A percentile compares a stretch with the other conserved stretches of the same genome.
phyloP scores from a whole-genome alignment of 2,797 vertebrate genomes.

The Delichon dasypus region DNA sequence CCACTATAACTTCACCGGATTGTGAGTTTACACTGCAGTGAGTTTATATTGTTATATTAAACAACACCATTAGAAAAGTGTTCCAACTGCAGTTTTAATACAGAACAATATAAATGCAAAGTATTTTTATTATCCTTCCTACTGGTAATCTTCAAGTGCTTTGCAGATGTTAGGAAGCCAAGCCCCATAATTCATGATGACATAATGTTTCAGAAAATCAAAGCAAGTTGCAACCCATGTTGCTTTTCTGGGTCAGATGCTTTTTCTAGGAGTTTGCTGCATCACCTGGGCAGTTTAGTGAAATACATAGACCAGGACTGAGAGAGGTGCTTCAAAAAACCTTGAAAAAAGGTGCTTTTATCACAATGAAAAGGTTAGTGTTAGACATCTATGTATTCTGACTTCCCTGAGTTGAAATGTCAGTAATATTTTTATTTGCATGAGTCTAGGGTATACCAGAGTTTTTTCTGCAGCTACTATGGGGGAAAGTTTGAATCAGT shows the following conservation, averaged over 20 bases:
- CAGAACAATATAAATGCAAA: not conserved
- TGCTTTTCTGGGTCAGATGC: not conserved
- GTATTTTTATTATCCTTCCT: not conserved
- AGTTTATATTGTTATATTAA: not conserved
- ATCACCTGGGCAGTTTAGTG: not conserved
- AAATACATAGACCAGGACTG: not conserved
- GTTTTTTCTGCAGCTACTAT: not conserved
- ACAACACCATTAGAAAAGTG: not conserved
- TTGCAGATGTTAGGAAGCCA: not conserved
- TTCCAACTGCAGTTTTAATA: not conserved
- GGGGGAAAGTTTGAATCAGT: not conserved
- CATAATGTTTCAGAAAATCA: not conserved
- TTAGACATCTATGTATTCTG: not conserved
- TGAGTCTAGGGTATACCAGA: not conserved
- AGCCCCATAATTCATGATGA: not conserved
- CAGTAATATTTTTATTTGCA: slow-evolving; percentile 34
- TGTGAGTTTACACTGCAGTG: not conserved
- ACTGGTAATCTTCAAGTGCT: not conserved
- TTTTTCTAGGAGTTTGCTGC: not conserved
- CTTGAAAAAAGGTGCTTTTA: not conserved
- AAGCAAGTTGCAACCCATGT: not conserved
- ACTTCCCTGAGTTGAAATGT: not conserved
- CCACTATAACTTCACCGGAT: not conserved
- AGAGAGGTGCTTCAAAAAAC: not conserved
- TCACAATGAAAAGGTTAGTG: not conserved